A percentile compares a stretch with the other conserved stretches of the same genome.
phyloP scores from a whole-genome alignment of 2,888 invertebrate genomes.

The Pristionchus fissidentatus region DNA sequence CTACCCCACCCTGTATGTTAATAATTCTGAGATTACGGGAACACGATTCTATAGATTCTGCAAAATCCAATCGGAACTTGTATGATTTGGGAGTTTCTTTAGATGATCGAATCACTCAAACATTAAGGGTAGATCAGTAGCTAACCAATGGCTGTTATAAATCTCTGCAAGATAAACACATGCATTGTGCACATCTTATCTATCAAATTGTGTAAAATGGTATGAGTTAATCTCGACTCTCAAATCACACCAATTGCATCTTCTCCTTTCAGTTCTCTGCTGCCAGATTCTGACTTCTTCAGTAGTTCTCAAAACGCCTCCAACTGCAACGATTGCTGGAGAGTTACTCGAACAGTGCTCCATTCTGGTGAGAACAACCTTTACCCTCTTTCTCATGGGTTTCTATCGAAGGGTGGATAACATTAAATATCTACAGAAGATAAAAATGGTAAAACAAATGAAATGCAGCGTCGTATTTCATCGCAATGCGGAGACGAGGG shows the following conservation, averaged over 20 bases:
- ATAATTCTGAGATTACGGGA: too few relatives aligned
- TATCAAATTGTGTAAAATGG: background rate
- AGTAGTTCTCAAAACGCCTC: constrained; percentile 14
- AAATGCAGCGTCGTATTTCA: constrained; percentile 43
- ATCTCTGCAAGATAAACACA: too few relatives aligned
- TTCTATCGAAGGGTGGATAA: background rate
- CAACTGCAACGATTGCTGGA: background rate
- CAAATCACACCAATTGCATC: background rate
- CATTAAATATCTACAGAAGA: background rate
- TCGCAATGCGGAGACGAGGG: constrained; percentile 34
- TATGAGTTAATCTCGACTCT: background rate
- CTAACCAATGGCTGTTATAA: background rate
- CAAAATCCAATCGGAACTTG: too few relatives aligned
- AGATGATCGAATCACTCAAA: too few relatives aligned
- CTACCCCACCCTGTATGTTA: background rate
- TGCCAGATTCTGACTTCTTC: constrained; percentile 41
- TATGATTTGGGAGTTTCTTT: too few relatives aligned
- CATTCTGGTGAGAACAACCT: constrained; percentile 15
- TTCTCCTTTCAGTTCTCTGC: constrained; percentile 31
- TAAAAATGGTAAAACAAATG: background rate
- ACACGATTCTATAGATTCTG: too few relatives aligned
- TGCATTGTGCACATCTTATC: too few relatives aligned
- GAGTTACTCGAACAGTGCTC: constrained; percentile 35
- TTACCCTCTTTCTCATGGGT: background rate
- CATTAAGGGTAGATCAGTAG: too few relatives aligned